A percentile compares a stretch with the other conserved stretches of the same genome.
These are phyloP conservation scores for Nephrotoma appendiculata DNA, from an alignment of 2,888 invertebrate species.

Conservation along the genomic window DNA sequence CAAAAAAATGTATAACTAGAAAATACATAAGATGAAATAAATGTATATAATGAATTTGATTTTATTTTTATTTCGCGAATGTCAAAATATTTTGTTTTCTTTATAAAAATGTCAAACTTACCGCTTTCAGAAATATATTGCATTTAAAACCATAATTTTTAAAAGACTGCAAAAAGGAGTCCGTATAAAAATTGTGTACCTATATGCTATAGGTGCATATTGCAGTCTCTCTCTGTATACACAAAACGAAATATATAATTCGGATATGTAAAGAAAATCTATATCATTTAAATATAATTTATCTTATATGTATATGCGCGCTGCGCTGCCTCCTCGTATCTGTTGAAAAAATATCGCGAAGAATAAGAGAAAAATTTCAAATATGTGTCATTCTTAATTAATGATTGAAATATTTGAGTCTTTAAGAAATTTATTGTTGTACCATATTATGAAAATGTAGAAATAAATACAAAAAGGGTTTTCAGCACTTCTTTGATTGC, in stretches of 20 bases:
- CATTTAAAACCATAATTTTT: background rate
- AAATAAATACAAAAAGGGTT: background rate
- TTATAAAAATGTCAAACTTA: background rate
- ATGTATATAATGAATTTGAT: background rate
- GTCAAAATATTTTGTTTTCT: background rate
- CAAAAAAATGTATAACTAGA: background rate
- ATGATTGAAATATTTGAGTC: background rate
- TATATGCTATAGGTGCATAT: too few species aligned
- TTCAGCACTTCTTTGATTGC: background rate
- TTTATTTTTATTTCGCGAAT: background rate
- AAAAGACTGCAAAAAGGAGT: background rate
- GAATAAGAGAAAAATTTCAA: background rate
- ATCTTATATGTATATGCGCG: background rate
- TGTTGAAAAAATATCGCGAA: background rate
- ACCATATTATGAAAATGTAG: background rate
- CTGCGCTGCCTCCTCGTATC: background rate
- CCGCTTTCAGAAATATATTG: background rate
- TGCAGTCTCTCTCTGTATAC: background rate
- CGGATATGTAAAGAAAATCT: background rate
- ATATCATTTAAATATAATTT: background rate
- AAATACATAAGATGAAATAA: background rate
- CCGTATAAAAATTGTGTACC: background rate
- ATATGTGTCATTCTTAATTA: background rate
- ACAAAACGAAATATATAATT: background rate
- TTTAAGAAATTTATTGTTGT: background rate